Evolutionary conservation across 2,888 invertebrate genomes (phyloP), one percentile per base, ranked within the genome.

Genomic region (Hipparchia sbordonii): DNA sequence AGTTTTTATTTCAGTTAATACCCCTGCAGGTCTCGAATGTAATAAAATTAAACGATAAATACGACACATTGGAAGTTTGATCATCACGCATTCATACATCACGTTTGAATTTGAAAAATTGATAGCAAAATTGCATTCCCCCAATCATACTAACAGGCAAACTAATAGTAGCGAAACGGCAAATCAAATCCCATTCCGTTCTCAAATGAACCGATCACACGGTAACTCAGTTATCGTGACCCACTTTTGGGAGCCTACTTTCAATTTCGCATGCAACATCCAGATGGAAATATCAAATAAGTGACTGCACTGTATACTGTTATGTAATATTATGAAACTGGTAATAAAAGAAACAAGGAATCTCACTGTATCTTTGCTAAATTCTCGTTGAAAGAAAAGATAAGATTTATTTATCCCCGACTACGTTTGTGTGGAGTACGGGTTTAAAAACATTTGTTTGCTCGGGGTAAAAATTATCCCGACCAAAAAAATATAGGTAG

Each of bases 191-290:
- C 52, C n/a, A 67, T 39, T 46, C 67, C 56, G 67, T 39, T 56
- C 63, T 56, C 67, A 67, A 67, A 67, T 67, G 67, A 67, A 67
- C 67, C 45, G 56, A 56, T 67, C 67, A n/a, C 67, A 67, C 67
- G 67, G 56, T 67, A 67, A 67, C 67, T 67, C 45, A 57, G 56
- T 67, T 67, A 67, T 54, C 45, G 67, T 67, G 67, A 67, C 67
- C 67, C 67, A 67, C 54, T 67, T 67, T 67, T 9, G 45, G 33
- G 45, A 67, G 56, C 56, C 54, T 39, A 52, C 52, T 66, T 66
- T 66, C 66, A 66, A 66, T 39, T 66, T 52, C 66, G 66, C 54
- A 46, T 63, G 51, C 63, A 63, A 13, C 63, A 63, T 51, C 63
- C 63, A 23, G 10, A 63, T 45, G n/a, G 61, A 39, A n/a, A 62